Percentiles rank a stretch among this genome's conserved stretches.
phyloP scores from a whole-genome alignment of 2,113 vertebrate species.

The Epinephelus lanceolatus region DNA sequence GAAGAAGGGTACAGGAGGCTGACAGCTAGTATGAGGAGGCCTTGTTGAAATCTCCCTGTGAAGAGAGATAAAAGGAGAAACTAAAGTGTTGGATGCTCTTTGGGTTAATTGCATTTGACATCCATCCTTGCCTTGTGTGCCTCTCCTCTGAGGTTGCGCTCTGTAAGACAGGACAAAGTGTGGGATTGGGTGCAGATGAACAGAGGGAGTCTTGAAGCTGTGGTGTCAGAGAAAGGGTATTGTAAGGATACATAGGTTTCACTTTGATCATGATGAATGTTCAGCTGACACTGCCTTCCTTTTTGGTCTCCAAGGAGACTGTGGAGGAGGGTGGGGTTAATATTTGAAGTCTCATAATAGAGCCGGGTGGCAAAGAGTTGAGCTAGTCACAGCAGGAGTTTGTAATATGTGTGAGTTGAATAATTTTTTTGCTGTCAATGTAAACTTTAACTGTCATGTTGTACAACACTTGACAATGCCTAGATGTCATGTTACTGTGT shows the following conservation, averaged over 20 bases:
- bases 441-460: slow-evolving; percentile 3
- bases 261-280: slow-evolving; percentile 78
- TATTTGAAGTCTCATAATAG: slow-evolving; percentile 56
- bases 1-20: slow-evolving; percentile 54
- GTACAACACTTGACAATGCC: background rate
- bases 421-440: background rate
- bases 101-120: slow-evolving; percentile 81
- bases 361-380: slow-evolving; percentile 8
- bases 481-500: background rate
- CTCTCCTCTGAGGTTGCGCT: slow-evolving; percentile 67
- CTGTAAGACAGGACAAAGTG: slow-evolving; percentile 75
- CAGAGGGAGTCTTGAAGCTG: slow-evolving; percentile 56
- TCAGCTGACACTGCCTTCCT: slow-evolving; percentile 52
- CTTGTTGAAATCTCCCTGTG: slow-evolving; percentile 71
- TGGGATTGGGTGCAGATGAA: slow-evolving; percentile 71
- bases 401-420: slow-evolving; percentile 16
- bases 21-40: slow-evolving; percentile 54
- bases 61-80: slow-evolving; percentile 77
- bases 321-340: slow-evolving; percentile 39
- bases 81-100: slow-evolving; percentile 67
- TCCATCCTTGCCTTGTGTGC: slow-evolving; percentile 65
- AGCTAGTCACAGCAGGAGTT: slow-evolving; percentile 27
- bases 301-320: slow-evolving; percentile 64
- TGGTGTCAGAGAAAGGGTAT: slow-evolving; percentile 46
- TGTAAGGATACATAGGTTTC: slow-evolving; percentile 61